Base-by-base conservation (phyloP, 1,140 invertebrate species). In the Aphis craccivora region DNA sequence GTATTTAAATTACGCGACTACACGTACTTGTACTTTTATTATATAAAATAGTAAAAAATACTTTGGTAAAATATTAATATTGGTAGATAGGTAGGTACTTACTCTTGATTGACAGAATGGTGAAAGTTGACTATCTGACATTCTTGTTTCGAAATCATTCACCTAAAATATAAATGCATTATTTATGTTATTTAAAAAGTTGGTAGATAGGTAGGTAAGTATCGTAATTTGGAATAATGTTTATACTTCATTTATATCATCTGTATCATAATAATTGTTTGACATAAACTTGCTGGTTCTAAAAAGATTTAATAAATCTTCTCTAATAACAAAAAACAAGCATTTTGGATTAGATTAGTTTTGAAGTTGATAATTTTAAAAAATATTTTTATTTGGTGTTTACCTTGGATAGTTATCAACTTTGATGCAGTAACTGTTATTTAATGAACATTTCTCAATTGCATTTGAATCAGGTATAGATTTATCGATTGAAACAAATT, bases 381-480 rank as follows among this genome's bases (percentile, higher is more conserved):
- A 23, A 35, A 89, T 53, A 30, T 23, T 90, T 67, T 67, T 40
- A 23, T 55, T 22, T 11, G 8, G 6, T 53, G 25, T 40, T 93
- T 86, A 93, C 91, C 37, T 93, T 55, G 91, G 91, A 84, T 93
- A 93, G 86, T 93, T 86, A 30, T 93, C 91, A 84, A 93, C 48
- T 37, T 93, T 86, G 2, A 25, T 9, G 35, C 91, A 93, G 55
- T 53, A 86, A 93, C 51, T 93, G 6, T 35, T 35, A 55, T 93
- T 93, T 14, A 51, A 55, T 53, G 91, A 93, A 53, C 91, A 93
- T 40, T 93, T 93, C 23, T 93, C 51, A 30, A 86, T 84, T 40
- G 23, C n/a, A 2, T 30, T 83, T 11, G 4, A 35, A 37, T 86
- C 91, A 43, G 91, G 91, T 53, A 93, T 43, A 55, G 55, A 86